Conservation (phyloP, 2,888 invertebrate species). For the Drosophila sordidula region DNA sequence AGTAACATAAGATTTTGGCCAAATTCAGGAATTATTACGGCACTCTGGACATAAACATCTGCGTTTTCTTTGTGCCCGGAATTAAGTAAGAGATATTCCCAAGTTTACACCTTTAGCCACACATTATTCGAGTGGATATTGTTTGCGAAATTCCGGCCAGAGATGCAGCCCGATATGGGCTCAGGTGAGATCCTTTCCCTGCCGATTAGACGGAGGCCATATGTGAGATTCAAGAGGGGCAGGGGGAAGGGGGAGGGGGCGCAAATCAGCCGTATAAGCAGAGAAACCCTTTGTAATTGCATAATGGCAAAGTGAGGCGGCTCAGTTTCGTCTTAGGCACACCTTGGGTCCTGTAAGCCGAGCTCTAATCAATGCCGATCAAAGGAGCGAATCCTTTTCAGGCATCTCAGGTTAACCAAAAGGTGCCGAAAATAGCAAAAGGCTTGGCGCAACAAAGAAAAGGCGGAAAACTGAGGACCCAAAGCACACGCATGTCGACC, state of each 20-base stretch:
- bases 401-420: constrained; percentile 75
- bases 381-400: constrained; percentile 55
- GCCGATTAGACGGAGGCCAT: constrained; percentile 61
- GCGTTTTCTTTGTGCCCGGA: background rate
- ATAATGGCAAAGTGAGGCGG: constrained; percentile 62
- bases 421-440: constrained; percentile 78
- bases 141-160: constrained; percentile 18
- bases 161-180: constrained; percentile 37
- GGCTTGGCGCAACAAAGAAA: constrained; percentile 48
- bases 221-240: constrained; percentile 15
- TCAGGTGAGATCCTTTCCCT: constrained; percentile 15
- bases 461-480: constrained; percentile 6
- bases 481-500: constrained; percentile 70
- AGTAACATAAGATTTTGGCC: no score
- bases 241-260: background rate
- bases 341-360: constrained; percentile 68
- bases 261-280: constrained; percentile 33
- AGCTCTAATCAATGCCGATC: constrained; percentile 75
- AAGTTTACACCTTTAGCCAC: constrained; percentile 50
- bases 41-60: constrained; percentile 9
- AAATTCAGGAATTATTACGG: background rate
- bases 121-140: constrained; percentile 19
- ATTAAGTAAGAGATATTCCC: constrained; percentile 31
- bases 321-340: constrained; percentile 52
- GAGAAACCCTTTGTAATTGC: constrained; percentile 52